These are phyloP conservation scores for Agapornis roseicollis DNA, from an alignment of 2,113 vertebrate genomes.

Conservation along the genomic window DNA sequence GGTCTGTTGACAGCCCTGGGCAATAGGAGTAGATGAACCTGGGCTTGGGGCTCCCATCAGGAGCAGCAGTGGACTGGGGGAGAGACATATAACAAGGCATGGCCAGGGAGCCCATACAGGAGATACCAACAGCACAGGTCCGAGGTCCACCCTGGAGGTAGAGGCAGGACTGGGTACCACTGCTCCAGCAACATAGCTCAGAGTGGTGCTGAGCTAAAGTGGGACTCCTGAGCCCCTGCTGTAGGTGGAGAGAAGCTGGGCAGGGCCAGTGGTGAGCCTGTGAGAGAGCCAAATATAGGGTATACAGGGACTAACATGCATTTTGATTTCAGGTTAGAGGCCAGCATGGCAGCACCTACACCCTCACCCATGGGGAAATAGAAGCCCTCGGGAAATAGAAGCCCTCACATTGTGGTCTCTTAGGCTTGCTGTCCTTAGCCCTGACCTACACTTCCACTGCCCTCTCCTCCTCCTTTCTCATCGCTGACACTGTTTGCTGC, in stretches of 20 bases:
- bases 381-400: neutral
- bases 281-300: rapidly evolving
- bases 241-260: neutral
- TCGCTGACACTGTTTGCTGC: rapidly evolving
- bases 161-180: neutral
- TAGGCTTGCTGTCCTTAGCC: neutral
- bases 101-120: neutral
- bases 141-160: rapidly evolving
- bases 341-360: rapidly evolving
- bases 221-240: neutral
- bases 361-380: neutral
- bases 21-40: neutral
- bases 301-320: rapidly evolving
- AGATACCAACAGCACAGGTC: rapidly evolving
- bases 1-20: neutral
- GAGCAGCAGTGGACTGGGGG: neutral
- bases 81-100: rapidly evolving
- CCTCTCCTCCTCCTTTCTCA: neutral
- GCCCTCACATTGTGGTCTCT: rapidly evolving
- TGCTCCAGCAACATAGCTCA: neutral
- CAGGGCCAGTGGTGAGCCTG: rapidly evolving
- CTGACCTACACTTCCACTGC: neutral
- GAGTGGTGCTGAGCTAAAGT: neutral
- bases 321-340: neutral
- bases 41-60: rapidly evolving